Base-by-base conservation (phyloP, 2,113 vertebrate species). In the Dryoscopus gambensis region DNA sequence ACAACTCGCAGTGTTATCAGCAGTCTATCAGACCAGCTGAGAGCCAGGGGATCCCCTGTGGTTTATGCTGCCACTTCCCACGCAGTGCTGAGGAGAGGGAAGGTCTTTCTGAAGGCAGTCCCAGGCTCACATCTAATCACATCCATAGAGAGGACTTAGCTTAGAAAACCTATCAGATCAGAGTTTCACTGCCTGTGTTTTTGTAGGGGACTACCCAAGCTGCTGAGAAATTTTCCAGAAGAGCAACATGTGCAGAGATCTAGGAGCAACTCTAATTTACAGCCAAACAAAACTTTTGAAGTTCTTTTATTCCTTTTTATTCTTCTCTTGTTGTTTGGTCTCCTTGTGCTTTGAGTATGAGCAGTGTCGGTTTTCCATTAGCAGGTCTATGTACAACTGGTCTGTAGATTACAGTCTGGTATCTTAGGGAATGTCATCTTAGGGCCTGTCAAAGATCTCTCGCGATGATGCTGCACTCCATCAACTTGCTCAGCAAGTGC, bases 221-320 rank as follows among this genome's bases (percentile, higher is more conserved):
- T 77, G 28, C 42, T 91, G 47, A 91, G 64, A 91, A 90, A 74
- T 62, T n/a, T 73, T 90, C 37, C 40, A 80, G 39, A 60, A 77
- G 11, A 83, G 11, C 21, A 56, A 7, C 9, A 50, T 59, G 12
- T 30, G 28, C 55, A 87, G 59, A 50, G 23, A 77, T 9, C 8
- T 19, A 53, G 63, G 13, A 94, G 28, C 9, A 90, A 30, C 5
- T 53, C 7, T 23, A 31, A 59, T 27, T 69, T 76, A 52, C 33
- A 69, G 22, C 14, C 39, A 84, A 96, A 71, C 21, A 75, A 53
- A 77, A 39, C 18, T 53, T 77, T 15, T 19, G 42, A 91, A 63
- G 21, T 49, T 65, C 39, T 94, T 94, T 46, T 42, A 49, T 37
- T 50, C 42, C 15, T 46, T 67, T 91, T 65, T 9, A 16, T 47